Base-by-base conservation (phyloP, 2,888 invertebrate species). In the Apodemia hepburni region DNA sequence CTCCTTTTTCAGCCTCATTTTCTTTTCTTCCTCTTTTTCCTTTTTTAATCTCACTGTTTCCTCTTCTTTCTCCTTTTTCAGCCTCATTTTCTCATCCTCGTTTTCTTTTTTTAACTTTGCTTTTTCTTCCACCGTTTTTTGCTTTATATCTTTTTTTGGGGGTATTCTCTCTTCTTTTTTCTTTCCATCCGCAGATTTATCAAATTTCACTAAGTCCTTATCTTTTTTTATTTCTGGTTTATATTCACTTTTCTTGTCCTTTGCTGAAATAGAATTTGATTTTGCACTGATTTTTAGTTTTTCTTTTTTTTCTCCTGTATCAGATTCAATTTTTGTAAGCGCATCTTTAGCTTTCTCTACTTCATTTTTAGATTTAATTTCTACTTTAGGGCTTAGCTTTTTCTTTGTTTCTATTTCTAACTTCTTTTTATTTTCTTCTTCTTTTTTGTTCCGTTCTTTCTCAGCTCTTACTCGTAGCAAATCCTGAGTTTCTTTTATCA, bases 401-500 rank as follows among this genome's bases (percentile, higher is more conserved):
- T 51, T 63, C 62, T 60, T 65, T 59, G 60, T 22, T 61, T 64
- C 58, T 11, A 64, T 61, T 15, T 63, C 61, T 59, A 63, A 59
- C 58, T 62, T 63, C 38, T 62, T 67, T 51, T 61, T 65, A 3
- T 38, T 38, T 59, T 68, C 51, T 59, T 68, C 61, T 22, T 67
- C 63, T 29, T 62, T 45, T 45, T 38, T 42, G 33, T 61, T 70
- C 59, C 65, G 63, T 59, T 67, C 71, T 61, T 69, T 65, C 61
- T 74, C 67, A 64, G 71, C 65, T 69, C 69, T 75, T 38, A 62
- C 66, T 58, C 66, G 57, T 38, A 79, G 65, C 69, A 69, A 80
- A 64, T 81, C 74, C 71, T 74, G 71, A 4, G 76, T 79, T 59
- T 80, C 72, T 73, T 71, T 76, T 58, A 85, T 79, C 54, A 86